A percentile compares a stretch with the other conserved stretches of the same genome.
Conservation (phyloP, 2,797 vertebrate species). For the Crocidura indochinensis region DNA sequence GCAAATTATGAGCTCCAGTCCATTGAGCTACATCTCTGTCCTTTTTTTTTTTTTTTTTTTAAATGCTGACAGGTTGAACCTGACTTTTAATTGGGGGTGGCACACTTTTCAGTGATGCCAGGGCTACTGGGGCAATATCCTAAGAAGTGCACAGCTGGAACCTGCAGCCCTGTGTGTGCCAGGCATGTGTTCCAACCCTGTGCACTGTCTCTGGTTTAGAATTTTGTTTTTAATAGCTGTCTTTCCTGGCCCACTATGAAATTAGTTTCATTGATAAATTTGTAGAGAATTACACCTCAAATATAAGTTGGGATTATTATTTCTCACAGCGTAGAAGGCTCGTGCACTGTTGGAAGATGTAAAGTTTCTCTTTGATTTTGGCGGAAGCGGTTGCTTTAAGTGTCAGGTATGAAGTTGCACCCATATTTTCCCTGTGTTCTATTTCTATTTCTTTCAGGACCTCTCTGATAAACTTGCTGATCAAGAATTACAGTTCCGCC, state of each 20-base stretch:
- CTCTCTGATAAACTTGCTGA: slow-evolving; percentile 94
- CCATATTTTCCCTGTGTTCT: not conserved
- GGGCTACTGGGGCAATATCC: too few relatives aligned
- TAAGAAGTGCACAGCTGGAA: too few relatives aligned
- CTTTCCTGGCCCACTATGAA: not conserved
- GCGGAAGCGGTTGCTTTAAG: not conserved
- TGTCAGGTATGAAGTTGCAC: not conserved
- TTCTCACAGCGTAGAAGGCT: not conserved
- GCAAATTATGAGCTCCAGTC: too few relatives aligned
- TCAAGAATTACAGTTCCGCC: slow-evolving; percentile 94
- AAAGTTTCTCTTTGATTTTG: not conserved
- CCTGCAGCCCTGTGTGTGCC: too few relatives aligned
- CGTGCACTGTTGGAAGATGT: not conserved
- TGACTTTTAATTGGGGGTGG: too few relatives aligned
- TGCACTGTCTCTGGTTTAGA: too few relatives aligned
- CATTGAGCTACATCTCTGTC: not conserved
- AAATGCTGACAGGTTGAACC: slow-evolving; percentile 2
- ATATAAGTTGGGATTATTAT: not conserved
- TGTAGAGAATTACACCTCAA: not conserved
- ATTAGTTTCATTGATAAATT: not conserved
- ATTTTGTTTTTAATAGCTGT: not conserved
- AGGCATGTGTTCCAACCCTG: too few relatives aligned
- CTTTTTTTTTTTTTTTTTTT: slow-evolving; percentile 31
- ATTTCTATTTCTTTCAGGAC: slow-evolving; percentile 89
- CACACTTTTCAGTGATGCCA: too few relatives aligned